Evolutionary conservation across 2,797 vertebrate genomes (phyloP), one percentile per base, ranked within the genome.

Genomic region (Lacerta bilineata): DNA sequence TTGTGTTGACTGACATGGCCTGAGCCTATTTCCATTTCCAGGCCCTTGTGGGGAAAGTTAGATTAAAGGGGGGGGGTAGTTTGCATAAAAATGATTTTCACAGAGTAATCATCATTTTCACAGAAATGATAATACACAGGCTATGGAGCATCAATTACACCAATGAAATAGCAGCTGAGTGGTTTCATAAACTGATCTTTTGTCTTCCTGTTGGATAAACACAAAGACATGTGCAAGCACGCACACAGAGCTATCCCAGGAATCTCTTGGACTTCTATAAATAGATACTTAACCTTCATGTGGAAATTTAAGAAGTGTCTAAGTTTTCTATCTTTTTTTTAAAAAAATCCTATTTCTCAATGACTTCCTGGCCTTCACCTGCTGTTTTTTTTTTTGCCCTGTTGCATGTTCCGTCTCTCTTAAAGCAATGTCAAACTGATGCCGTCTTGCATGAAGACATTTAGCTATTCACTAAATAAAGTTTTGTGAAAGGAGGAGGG

Each of bases 21-120:
- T 29, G 83, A 89, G 69, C 36, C 78, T 39, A 81, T 80, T 94
- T 94, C 82, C 13, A 88, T 77, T 92, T 93, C 41, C 90, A 74
- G 29, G 23, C 23, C 39, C 68, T 92, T 76, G 7, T 85, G 92
- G 89, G 93, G 89, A 95, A 55, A 92, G 83, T 87, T 87, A 88
- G 88, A 92, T 89, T 91, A 91, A 94, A 95, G 74, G 7, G 74
- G 55, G 74, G 66, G 69, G 18, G 91, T 88, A 91, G 59, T 96
- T 93, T 93, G 72, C 93, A 93, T 94, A 86, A 90, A 93, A 93
- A 87, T 90, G 3, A 91, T 93, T 92, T 92, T 91, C 17, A 9
- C 9, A 5, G 64, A 88, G 87, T 89, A 93, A 90, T 17, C 36
- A 33, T 33, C 33, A 33, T 33, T 33, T 33, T 33, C 33, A 92